Percentiles rank a stretch among this genome's conserved stretches.
Evolutionary conservation across 2,113 vertebrate genomes (phyloP).

Genomic region (Peucedramus taeniatus): DNA sequence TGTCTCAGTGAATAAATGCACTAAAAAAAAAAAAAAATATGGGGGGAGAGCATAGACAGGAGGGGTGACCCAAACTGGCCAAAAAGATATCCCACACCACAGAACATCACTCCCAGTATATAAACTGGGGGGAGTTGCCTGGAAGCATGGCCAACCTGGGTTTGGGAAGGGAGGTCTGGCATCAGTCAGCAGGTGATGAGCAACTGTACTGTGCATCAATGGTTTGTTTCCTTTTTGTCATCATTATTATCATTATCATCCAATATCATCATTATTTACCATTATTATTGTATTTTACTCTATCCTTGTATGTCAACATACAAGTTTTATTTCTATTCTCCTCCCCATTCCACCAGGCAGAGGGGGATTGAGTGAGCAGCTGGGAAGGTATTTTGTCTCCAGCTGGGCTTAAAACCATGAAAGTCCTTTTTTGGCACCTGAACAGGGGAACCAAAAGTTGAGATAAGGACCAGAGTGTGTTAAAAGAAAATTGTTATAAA

Average conservation of each 20-base stretch:
- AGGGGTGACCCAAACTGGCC: neutral
- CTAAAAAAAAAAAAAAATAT: neutral
- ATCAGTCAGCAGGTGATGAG: neutral
- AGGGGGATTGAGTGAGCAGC: neutral
- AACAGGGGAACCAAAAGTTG: neutral
- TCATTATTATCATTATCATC: neutral
- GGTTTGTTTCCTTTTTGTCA: neutral
- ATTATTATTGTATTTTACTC: neutral
- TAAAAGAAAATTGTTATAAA: neutral
- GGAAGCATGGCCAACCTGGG: accelerated
- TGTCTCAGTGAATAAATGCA: neutral
- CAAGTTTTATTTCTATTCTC: neutral
- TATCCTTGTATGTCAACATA: neutral
- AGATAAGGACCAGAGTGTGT: neutral
- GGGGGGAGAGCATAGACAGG: neutral
- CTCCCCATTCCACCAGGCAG: neutral
- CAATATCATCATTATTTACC: neutral
- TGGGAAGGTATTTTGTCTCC: neutral
- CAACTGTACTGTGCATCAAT: neutral
- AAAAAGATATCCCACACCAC: neutral
- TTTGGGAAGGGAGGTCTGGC: neutral
- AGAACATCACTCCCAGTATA: neutral
- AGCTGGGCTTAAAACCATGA: neutral
- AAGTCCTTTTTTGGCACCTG: neutral
- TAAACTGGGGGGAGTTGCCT: neutral